phyloP scores from a whole-genome alignment of 2,113 vertebrate genomes.

The Recurvirostra avosetta region DNA sequence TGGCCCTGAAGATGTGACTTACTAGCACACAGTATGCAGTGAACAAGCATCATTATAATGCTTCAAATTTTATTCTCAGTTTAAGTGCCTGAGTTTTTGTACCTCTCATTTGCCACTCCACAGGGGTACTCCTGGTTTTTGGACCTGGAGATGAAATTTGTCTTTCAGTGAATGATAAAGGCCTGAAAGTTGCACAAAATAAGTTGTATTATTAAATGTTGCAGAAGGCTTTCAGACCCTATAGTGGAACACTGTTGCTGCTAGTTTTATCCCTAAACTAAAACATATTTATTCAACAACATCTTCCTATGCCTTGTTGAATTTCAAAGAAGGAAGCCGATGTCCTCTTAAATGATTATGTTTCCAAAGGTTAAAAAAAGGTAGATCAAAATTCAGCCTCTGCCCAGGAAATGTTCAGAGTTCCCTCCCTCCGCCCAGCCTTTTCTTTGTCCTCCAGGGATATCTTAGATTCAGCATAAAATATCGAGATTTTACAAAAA shows the following conservation, averaged over 20 bases:
- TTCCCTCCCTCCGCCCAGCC: background rate
- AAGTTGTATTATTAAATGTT: background rate
- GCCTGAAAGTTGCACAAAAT: background rate
- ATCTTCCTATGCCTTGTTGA: background rate
- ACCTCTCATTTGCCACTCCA: background rate
- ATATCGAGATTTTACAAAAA: constrained; percentile 52
- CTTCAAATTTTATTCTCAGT: background rate
- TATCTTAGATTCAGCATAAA: constrained; percentile 44
- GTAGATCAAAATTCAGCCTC: constrained; percentile 10
- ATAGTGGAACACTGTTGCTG: background rate
- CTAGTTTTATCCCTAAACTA: background rate
- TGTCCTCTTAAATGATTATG: background rate
- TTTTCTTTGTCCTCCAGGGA: constrained; percentile 15
- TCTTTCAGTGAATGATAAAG: background rate
- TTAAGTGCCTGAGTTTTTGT: background rate
- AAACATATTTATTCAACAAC: background rate
- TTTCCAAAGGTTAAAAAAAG: constrained; percentile 23
- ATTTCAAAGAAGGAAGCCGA: constrained; percentile 23
- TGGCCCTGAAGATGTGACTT: background rate
- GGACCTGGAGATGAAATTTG: background rate
- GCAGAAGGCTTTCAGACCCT: background rate
- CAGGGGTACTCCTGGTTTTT: background rate
- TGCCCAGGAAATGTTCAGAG: constrained; percentile 3
- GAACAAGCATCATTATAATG: background rate
- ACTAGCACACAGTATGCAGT: background rate